These are phyloP conservation scores for Pseudomyrmex pallidus DNA, from an alignment of 1,140 invertebrate species.

Conservation along the genomic window DNA sequence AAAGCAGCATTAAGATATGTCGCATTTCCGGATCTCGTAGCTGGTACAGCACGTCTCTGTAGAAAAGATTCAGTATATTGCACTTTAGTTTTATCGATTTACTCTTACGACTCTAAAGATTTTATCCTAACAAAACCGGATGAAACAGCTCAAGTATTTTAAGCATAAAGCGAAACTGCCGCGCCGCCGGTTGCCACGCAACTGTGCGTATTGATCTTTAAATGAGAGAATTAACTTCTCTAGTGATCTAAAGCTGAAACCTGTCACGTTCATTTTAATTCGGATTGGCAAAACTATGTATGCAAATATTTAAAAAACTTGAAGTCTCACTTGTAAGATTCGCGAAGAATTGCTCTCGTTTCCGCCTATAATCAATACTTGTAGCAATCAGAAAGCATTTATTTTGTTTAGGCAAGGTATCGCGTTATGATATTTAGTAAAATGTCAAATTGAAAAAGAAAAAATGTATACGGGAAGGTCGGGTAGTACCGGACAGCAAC, in stretches of 20 bases:
- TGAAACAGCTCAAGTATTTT: constrained; percentile 16
- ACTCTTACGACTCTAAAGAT: no score
- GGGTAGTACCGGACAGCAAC: no score
- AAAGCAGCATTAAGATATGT: constrained; percentile 73
- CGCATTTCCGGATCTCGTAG: constrained; percentile 67
- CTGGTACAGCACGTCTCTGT: constrained; percentile 74
- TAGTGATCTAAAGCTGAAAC: constrained; percentile 71
- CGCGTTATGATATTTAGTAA: background rate
- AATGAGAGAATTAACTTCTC: constrained; percentile 26
- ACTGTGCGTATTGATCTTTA: constrained; percentile 76
- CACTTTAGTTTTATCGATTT: no score
- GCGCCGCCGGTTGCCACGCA: constrained; percentile 54
- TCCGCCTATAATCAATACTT: background rate
- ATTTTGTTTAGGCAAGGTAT: background rate
- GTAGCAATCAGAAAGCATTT: background rate
- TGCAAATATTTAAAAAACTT: constrained; percentile 24
- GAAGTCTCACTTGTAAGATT: constrained; percentile 23
- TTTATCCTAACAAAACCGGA: background rate
- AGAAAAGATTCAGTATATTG: constrained; percentile 2
- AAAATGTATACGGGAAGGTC: no score
- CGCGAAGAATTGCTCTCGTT: background rate
- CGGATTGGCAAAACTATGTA: constrained; percentile 41
- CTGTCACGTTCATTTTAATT: constrained; percentile 66
- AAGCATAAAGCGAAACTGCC: background rate
- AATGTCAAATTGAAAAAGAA: no score